phyloP scores from a whole-genome alignment of 92 coral and sea anemone genomes.

The Epizoanthus illoricatus region DNA sequence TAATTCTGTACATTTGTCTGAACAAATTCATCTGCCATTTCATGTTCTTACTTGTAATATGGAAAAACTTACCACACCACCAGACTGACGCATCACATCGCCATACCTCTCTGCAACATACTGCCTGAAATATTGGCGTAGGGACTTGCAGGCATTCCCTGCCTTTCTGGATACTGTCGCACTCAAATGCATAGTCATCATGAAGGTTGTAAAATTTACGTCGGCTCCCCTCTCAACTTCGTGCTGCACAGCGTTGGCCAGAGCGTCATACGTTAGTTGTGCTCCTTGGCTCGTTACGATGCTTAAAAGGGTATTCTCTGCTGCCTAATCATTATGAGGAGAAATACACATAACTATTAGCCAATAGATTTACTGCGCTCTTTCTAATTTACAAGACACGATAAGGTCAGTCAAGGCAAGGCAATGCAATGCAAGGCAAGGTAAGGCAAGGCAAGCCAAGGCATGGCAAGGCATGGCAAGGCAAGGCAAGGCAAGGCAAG shows the following conservation, averaged over 20 bases:
- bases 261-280: constrained; percentile 59
- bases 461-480: too few species aligned
- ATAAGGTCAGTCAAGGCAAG: too few species aligned
- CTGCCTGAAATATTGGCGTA: constrained; percentile 52
- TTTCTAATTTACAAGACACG: too few species aligned
- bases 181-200: constrained; percentile 61
- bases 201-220: constrained; percentile 69
- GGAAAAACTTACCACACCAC: constrained; percentile 77
- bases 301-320: constrained; percentile 46
- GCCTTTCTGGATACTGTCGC: constrained; percentile 58
- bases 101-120: constrained; percentile 58
- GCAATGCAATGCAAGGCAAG: too few species aligned
- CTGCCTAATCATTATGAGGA: constrained; percentile 43
- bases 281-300: constrained; percentile 60
- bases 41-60: too few species aligned
- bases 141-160: constrained; percentile 38
- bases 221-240: constrained; percentile 64
- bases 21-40: too few species aligned
- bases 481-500: too few species aligned
- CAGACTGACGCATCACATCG: constrained; percentile 63
- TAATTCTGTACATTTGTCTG: too few species aligned
- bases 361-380: not conserved
- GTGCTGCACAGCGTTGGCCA: constrained; percentile 58
- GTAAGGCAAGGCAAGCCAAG: too few species aligned
- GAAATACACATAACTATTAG: not conserved